Evolutionary conservation across 2,797 vertebrate genomes (phyloP), one percentile per base, ranked within the genome.

Genomic region (Notamacropus eugenii): DNA sequence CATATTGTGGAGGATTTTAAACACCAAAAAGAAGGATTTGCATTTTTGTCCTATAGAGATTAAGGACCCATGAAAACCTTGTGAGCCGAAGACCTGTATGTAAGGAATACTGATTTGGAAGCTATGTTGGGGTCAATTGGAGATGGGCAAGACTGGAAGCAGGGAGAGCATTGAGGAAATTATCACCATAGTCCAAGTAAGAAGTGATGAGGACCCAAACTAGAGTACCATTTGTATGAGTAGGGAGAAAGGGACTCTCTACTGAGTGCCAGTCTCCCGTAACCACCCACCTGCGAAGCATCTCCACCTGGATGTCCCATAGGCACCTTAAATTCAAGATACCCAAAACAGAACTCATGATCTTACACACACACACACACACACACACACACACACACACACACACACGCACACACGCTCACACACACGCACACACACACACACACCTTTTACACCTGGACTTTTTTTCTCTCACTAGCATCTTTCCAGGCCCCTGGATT

Each of bases 91-190:
- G 29, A 14, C 10, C 58, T 24, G 6, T 11, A 11, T 29, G 2
- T 31, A 31, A 67, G 62, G 34, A 67, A 67, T n/a, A 67, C 3
- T n/a, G 13, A 67, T 67, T 16, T 67, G 62, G 31, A 67, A 67
- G 34, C 1, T 34, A 16, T 14, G 1, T n/a, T 0, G 13, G 34
- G 13, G 31, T 67, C 13, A n/a, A 1, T 1, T n/a, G 1, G 62
- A 67, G 34, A n/a, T 16, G 14, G 62, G 34, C 13, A 14, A 67
- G 31, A 14, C 62, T 67, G 34, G 34, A 67, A 16, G 13, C 31
- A 67, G 13, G 13, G 31, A 67, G 31, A 67, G 13, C 12, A 16
- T 13, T n/a, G 31, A n/a, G 62, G 4, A n/a, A 67, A n/a, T 14
- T 67, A n/a, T n/a, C 11, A 12, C 34, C 31, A n/a, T n/a, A n/a